Percentiles rank a stretch among this genome's conserved stretches.
Conservation (phyloP, 2,888 invertebrate species). For the Phytoseiulus persimilis region DNA sequence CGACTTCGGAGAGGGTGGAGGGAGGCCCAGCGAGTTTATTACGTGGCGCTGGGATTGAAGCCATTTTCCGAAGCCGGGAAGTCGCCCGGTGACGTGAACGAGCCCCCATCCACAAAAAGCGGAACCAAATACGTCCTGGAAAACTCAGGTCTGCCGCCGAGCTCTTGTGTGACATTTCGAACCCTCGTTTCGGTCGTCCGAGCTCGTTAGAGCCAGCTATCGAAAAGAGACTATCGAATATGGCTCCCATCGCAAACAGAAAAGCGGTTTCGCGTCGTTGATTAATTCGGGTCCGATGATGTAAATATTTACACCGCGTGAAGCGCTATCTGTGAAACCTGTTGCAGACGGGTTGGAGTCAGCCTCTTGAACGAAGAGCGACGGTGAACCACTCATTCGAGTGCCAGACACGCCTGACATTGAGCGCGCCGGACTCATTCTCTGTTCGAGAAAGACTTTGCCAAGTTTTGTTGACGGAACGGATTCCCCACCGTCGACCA, state of each 20-base stretch:
- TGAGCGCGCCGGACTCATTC: no score
- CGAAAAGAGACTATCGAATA: not conserved
- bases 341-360: not conserved
- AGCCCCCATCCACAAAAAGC: no score
- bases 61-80: no score
- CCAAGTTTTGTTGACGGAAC: not conserved
- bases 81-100: no score
- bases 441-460: no score
- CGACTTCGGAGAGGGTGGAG: no score
- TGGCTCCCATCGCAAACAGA: not conserved
- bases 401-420: no score
- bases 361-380: not conserved
- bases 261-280: not conserved
- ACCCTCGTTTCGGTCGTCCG: not conserved
- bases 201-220: not conserved
- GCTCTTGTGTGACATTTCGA: no score
- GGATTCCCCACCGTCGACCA: not conserved
- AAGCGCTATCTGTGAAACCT: not conserved
- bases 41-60: no score
- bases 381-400: not conserved
- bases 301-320: not conserved
- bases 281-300: not conserved
- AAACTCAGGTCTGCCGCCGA: no score
- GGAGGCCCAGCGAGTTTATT: no score
- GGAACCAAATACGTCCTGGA: no score